Base-by-base conservation (phyloP, 2,113 vertebrate genomes). In the Salminus brasiliensis region DNA sequence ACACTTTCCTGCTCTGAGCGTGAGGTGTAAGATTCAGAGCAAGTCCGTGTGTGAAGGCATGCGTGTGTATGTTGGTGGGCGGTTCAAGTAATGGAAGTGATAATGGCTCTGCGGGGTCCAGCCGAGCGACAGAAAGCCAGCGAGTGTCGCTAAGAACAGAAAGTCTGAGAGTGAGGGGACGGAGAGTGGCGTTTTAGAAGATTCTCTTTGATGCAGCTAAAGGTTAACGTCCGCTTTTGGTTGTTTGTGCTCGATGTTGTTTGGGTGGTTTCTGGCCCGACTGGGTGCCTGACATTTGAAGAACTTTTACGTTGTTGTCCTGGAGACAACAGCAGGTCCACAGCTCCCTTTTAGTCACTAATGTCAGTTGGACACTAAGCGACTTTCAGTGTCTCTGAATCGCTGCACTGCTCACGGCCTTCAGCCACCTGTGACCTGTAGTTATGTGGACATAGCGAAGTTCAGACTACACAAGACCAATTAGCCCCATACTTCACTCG, bases 11-110 rank as follows among this genome's bases (percentile, higher is more conserved):
- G 66, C 0, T 25, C n/a, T 41, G 30, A 21, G 63, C 16, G 49
- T 79, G 80, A 89, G 82, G 85, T 84, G 88, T 67, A 1, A 55
- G 59, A 83, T 81, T 57, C 74, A 72, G 80, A 25, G 49, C 79
- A 36, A 79, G 78, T 70, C 69, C 62, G 34, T 57, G 49, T 9
- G 71, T 74, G 75, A 36, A 68, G 69, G 60, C 34, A 0, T 27
- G 55, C 27, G 47, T 39, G 36, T 39, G 36, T 39, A 9, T 9
- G 4, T n/a, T 4, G 9, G 12, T 15, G 47, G 21, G 47, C 1
- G 79, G 60, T 79, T 32, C 6, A 30, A 2, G 62, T 69, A 77
- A 77, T 77, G 65, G 15, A 57, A 27, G 43, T 39, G 36, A 18
- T 53, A 23, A 49, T 53, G 70, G 74, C 49, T 65, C 67, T 82